Evolutionary conservation across 30 jellyfish, hydroid and myxozoan species (phyloP), one percentile per base, ranked within the genome.

Genomic region (Phacellophora camtschatica): DNA sequence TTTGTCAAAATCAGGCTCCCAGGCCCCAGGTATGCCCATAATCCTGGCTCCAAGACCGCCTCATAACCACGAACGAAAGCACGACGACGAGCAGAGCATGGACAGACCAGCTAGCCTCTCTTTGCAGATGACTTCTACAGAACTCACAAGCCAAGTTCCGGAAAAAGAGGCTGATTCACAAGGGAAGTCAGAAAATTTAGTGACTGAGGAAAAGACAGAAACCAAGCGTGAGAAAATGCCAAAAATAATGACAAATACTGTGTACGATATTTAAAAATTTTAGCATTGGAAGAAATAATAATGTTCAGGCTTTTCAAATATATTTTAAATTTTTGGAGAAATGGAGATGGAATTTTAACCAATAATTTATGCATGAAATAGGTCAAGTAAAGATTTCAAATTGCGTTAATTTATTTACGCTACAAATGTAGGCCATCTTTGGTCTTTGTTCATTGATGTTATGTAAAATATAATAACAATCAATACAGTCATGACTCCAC

Each of bases 11-110:
- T 49, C 92, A 11, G 85, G 85, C 19, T 80, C 84, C 30, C 85
- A 66, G 29, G 72, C 92, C 54, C 92, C 92, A 24, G 92, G 92
- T 20, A 81, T 81, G 92, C 92, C 92, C 18, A 81, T 81, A 13
- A 66, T 81, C 24, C 81, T 81, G 7, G 92, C 92, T 5, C 92
- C 92, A 1, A 32, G 79, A 25, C 92, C 92, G 4, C 76, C 58
- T 2, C 5, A 35, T 7, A 49, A 62, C 48, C 58, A 45, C 34
- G 90, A 78, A 31, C 19, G 70, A 50, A 15, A 28, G 11, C 15
- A 42, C n/a, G 74, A 46, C 20, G 74, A 18, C 18, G 20, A 58
- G 9, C 13, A 2, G 23, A 43, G 37, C 19, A 23, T 66, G 15
- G 71, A 57, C 22, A 66, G 66, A 65, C 82, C 70, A 0, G 90